A percentile compares a stretch with the other conserved stretches of the same genome.
These are phyloP conservation scores for Saguinus midas DNA, from an alignment of 2,113 vertebrate species.

Conservation along the genomic window DNA sequence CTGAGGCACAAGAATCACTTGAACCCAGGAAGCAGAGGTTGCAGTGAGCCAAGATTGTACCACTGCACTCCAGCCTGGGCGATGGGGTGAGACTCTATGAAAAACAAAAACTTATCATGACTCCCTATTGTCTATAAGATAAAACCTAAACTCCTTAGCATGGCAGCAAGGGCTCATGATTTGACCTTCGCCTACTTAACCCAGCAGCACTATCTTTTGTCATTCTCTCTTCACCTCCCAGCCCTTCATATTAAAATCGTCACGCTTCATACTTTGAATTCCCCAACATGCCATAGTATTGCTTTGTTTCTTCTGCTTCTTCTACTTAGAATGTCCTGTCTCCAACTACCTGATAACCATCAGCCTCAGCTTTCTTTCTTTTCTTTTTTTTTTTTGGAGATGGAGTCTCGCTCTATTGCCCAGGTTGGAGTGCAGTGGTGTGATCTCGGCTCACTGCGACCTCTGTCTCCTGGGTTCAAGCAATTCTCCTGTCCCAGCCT, in stretches of 20 bases:
- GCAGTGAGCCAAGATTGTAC: neutral
- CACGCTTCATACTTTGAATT: neutral
- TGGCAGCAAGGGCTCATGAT: neutral
- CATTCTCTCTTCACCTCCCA: neutral
- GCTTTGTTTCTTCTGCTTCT: neutral
- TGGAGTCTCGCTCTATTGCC: too few relatives aligned
- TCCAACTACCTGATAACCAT: neutral
- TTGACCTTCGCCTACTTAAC: neutral
- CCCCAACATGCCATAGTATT: neutral
- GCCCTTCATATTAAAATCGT: neutral
- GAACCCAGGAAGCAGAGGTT: neutral
- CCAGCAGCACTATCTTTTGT: neutral
- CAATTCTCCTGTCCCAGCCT: too few relatives aligned
- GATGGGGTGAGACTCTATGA: neutral
- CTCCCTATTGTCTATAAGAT: neutral
- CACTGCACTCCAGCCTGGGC: neutral
- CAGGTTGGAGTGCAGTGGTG: too few relatives aligned
- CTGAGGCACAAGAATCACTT: neutral
- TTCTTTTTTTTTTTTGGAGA: too few relatives aligned
- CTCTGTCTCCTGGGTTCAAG: too few relatives aligned
- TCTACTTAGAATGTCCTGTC: neutral
- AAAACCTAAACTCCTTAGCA: neutral
- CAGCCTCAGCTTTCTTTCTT: neutral
- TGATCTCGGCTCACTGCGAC: too few relatives aligned
- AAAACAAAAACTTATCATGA: neutral